Conservation (phyloP, 2,113 vertebrate species). For the Natator depressus region DNA sequence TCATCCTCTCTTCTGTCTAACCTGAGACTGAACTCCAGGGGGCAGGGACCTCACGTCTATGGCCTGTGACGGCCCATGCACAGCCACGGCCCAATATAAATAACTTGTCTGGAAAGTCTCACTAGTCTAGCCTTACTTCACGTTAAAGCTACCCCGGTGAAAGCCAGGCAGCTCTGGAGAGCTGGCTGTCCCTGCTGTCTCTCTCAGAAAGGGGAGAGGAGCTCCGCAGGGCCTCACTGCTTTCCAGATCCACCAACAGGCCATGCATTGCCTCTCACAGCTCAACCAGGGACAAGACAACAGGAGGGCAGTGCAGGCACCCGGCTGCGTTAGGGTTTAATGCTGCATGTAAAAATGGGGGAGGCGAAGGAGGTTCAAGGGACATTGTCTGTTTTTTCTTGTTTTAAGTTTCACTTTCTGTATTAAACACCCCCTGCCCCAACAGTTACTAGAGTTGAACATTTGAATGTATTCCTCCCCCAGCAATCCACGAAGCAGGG, state of each 20-base stretch:
- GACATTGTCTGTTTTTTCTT: not conserved
- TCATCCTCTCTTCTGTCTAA: not conserved
- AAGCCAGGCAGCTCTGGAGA: not conserved
- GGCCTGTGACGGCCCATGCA: too few relatives aligned
- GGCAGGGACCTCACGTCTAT: not conserved
- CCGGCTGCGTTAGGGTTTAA: too few relatives aligned
- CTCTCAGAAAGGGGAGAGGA: not conserved
- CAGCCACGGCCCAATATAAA: too few relatives aligned
- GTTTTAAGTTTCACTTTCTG: rapidly evolving
- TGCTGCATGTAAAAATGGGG: not conserved
- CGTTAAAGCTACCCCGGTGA: not conserved
- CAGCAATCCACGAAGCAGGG: too few relatives aligned
- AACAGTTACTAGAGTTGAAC: not conserved
- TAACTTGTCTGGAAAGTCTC: not conserved
- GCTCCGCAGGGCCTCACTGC: not conserved
- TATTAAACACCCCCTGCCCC: not conserved
- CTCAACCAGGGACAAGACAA: not conserved
- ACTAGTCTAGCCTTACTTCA: too few relatives aligned
- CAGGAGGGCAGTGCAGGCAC: not conserved
- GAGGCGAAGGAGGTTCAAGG: not conserved
- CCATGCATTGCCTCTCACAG: too few relatives aligned
- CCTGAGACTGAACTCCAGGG: not conserved
- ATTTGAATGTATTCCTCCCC: too few relatives aligned
- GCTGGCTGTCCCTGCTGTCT: too few relatives aligned
- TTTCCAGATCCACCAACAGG: too few relatives aligned